Base-by-base conservation (phyloP, 2,888 invertebrate genomes). In the Drosophila picticornis region DNA sequence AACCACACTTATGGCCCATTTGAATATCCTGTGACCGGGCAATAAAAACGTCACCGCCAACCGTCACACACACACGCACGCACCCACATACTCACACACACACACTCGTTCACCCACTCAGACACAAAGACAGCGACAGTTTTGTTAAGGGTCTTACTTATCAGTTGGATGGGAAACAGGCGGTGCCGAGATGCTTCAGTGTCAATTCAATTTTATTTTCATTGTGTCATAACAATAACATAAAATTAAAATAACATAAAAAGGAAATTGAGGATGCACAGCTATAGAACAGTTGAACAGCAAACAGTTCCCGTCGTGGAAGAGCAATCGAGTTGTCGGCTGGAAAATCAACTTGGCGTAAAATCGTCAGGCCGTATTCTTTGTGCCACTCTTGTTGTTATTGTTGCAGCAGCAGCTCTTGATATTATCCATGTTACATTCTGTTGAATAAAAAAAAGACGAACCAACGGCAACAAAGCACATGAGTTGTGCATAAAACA, bases 181-280 rank as follows among this genome's bases (percentile, higher is more conserved):
- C 68, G 34, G 34, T 51, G 62, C 61, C 73, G 72, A 76, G 77
- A 74, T 84, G 87, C 91, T 89, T 93, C 92, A 90, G 91, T 93
- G 93, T 93, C 93, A 92, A 93, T 92, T 93, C 92, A 93, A 93
- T 92, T 92, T 93, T 91, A 92, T 93, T 93, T 86, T 93, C 93
- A 92, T 93, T 92, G 93, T 93, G 92, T 92, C 93, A 92, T 93
- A 93, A 92, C 93, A 92, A 93, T 92, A 93, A 93, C 93, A 93
- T 92, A 92, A 92, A 92, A 92, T 92, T 92, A 92, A 92, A 92
- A 93, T 92, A 92, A 93, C 93, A 93, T 93, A 92, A 93, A 92
- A 92, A 90, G 92, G 92, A 92, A 92, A 93, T 93, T 92, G 93
- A 91, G 93, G 90, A 90, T 91, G 91, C 91, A 74, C 75, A 58